Evolutionary conservation across 2,888 invertebrate species (phyloP), one percentile per base, ranked within the genome.

Genomic region (Sicus ferrugineus): DNA sequence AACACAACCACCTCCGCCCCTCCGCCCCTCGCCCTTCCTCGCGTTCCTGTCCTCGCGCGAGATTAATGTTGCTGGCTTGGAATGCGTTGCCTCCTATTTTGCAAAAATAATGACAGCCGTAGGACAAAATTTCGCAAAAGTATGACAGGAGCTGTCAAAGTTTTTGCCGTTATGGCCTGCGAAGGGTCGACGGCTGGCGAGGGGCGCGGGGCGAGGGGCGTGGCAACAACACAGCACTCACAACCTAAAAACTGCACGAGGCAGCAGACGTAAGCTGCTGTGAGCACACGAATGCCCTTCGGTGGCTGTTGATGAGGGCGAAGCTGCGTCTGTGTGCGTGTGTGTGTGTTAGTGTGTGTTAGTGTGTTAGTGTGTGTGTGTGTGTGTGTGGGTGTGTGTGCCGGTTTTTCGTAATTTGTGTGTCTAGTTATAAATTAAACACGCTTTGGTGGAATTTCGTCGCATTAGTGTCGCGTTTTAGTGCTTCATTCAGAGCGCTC

Each of bases 121-220:
- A 64, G 64, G 31, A 30, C 31, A 64, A n/a, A n/a, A 50, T 9
- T 50, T 64, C 50, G 26, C 34, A 11, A 52, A 52, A 64, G 48
- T 64, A 50, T 50, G 50, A 64, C 66, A 66, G 23, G 30, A 66
- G 56, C 56, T 56, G 54, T 66, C 66, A 66, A 26, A 66, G 19
- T 38, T 54, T 66, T 26, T 63, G 21, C 19, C 14, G 19, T 23
- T 21, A 9, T 9, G 6, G 19, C 19, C 21, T 50, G 4, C 19
- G 50, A 21, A n/a, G 46, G 11, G 11, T 34, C 38, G 11, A 6
- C 11, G n/a, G n/a, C n/a, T 34, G 38, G 38, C 5, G 38, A 46
- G 46, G n/a, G 9, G 16, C 50, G 23, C 50, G n/a, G n/a, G n/a
- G n/a, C n/a, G n/a, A n/a, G n/a, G n/a, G n/a, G n/a, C n/a, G n/a